A percentile compares a stretch with the other conserved stretches of the same genome.
These are phyloP conservation scores for Halcyon smyrnensis DNA, from an alignment of 2,797 vertebrate genomes.

Conservation along the genomic window DNA sequence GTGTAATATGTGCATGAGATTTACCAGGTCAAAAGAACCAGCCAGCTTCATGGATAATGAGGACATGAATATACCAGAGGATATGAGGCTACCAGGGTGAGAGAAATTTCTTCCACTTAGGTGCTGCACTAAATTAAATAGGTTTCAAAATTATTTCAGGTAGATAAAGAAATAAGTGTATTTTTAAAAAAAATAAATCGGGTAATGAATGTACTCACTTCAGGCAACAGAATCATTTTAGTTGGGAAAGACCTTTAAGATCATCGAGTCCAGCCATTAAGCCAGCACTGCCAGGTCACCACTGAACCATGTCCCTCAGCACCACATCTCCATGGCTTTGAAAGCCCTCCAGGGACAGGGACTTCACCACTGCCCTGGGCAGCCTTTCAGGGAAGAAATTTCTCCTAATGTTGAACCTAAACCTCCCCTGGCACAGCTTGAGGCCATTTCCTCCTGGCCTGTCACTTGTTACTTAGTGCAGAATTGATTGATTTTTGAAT, in stretches of 20 bases:
- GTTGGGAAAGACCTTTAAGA: neutral
- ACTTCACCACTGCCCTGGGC: neutral
- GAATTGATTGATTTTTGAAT: neutral
- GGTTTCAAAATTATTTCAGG: neutral
- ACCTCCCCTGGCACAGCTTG: neutral
- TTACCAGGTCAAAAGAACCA: neutral
- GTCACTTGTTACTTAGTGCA: neutral
- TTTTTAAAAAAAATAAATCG: no score
- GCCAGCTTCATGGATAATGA: neutral
- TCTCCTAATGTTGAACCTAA: neutral
- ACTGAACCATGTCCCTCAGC: neutral
- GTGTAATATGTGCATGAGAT: neutral
- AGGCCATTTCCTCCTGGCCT: neutral
- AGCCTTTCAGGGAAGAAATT: neutral
- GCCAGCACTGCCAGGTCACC: no score
- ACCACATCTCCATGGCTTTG: neutral
- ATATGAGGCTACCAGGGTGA: neutral
- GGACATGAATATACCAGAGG: neutral
- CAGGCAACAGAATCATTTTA: neutral
- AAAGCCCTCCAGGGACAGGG: neutral
- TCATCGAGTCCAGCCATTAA: neutral
- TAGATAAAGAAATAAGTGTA: neutral
- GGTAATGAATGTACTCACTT: rapidly evolving
- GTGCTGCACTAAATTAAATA: neutral
- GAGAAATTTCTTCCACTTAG: neutral